Evolutionary conservation across 2,888 invertebrate species (phyloP).

Genomic region (Melinaea marsaeus): DNA sequence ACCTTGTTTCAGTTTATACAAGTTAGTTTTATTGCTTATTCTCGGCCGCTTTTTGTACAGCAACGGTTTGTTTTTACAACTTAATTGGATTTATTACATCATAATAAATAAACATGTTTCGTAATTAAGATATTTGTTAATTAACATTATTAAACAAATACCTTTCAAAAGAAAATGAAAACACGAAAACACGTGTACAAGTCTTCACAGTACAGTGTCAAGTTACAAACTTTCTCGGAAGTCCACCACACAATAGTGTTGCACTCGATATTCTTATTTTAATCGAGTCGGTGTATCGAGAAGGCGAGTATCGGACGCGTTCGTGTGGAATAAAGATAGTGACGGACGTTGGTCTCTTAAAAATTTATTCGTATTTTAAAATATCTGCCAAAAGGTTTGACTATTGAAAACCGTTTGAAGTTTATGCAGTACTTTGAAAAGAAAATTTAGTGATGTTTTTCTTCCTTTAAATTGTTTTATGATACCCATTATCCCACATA

Average conservation of each 20-base stretch:
- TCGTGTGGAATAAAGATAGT: constrained; percentile 74
- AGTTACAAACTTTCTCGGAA: constrained; percentile 51
- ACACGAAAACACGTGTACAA: constrained; percentile 29
- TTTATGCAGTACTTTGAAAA: constrained; percentile 9
- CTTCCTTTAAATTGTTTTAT: neutral
- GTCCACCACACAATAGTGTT: constrained; percentile 57
- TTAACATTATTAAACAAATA: constrained; percentile 4
- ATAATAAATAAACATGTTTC: constrained; percentile 16
- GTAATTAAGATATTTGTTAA: constrained; percentile 26
- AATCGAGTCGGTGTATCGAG: constrained; percentile 68
- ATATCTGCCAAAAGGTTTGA: constrained; percentile 46
- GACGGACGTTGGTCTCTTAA: constrained; percentile 66
- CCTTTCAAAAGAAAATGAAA: constrained; percentile 17
- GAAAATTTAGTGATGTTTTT: neutral
- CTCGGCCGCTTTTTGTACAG: neutral
- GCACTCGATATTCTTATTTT: constrained; percentile 70
- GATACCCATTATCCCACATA: too few species aligned
- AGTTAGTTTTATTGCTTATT: constrained; percentile 5
- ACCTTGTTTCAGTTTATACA: constrained; percentile 42
- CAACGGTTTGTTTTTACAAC: neutral
- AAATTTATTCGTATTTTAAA: constrained; percentile 68
- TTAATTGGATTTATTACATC: constrained; percentile 7
- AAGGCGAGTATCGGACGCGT: constrained; percentile 56
- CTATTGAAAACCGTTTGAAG: constrained; percentile 18
- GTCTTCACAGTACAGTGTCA: constrained; percentile 42